These are phyloP conservation scores for Halcyon leucocephala DNA, from an alignment of 2,797 vertebrate genomes.

Conservation along the genomic window DNA sequence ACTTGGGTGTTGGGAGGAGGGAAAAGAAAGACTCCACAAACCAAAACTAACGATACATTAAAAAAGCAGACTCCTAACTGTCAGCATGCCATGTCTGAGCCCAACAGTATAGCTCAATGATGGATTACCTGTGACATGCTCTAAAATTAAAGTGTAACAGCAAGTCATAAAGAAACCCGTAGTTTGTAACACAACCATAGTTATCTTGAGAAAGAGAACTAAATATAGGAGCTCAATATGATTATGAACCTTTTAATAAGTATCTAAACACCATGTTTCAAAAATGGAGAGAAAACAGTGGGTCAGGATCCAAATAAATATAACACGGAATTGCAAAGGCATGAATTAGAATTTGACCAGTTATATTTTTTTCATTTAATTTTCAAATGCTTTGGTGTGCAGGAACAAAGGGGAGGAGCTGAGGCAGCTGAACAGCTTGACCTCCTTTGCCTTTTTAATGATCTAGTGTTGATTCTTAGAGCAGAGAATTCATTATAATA, in stretches of 20 bases:
- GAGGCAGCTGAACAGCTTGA: neutral
- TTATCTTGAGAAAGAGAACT: neutral
- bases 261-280: neutral
- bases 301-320: neutral
- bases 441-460: neutral
- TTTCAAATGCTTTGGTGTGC: neutral
- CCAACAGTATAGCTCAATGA: neutral
- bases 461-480: neutral
- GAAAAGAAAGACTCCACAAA: neutral
- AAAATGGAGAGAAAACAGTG: neutral
- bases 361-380: neutral
- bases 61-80: neutral
- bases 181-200: neutral
- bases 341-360: neutral
- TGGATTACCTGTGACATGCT: neutral
- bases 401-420: neutral
- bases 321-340: neutral
- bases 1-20: neutral
- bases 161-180: neutral
- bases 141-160: neutral
- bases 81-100: neutral
- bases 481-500: neutral
- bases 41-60: neutral
- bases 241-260: neutral
- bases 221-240: neutral